Percentiles rank a stretch among this genome's conserved stretches.
Conservation (phyloP, 2,888 invertebrate genomes). For the Patella depressa region DNA sequence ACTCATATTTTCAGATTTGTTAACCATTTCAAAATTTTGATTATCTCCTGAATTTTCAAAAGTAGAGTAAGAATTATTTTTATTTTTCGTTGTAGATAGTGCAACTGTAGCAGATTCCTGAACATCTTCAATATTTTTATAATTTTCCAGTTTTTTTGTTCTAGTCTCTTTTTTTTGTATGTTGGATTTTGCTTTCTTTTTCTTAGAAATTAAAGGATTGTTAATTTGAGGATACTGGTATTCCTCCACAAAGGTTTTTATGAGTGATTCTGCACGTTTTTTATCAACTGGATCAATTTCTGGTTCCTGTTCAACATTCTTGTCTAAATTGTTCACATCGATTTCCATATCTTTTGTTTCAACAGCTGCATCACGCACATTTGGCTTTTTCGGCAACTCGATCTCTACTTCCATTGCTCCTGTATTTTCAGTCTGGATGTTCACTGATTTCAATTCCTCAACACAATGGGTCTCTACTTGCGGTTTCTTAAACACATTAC, state of each 20-base stretch:
- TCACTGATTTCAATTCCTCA: not conserved
- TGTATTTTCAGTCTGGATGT: not conserved
- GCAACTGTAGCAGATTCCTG: no score
- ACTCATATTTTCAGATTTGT: not conserved
- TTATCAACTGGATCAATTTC: constrained; percentile 2
- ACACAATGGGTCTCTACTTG: not conserved
- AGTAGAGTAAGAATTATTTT: no score
- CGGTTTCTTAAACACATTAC: not conserved
- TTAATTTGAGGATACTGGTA: not conserved
- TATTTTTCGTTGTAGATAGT: no score
- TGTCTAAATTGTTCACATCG: not conserved
- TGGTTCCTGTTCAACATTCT: not conserved
- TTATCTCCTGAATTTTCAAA: not conserved
- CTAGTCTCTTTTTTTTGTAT: not conserved
- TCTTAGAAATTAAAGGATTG: not conserved
- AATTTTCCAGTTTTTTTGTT: not conserved
- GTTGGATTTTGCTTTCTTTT: not conserved
- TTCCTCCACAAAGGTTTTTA: not conserved
- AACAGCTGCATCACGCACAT: not conserved
- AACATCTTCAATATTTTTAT: no score
- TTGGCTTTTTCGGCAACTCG: not conserved
- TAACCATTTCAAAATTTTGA: not conserved
- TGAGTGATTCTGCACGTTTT: not conserved
- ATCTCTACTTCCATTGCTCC: not conserved
- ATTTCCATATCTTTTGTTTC: not conserved